Evolutionary conservation across 1,140 invertebrate species (phyloP), one percentile per base, ranked within the genome.

Genomic region (Meloidogyne chitwoodi): DNA sequence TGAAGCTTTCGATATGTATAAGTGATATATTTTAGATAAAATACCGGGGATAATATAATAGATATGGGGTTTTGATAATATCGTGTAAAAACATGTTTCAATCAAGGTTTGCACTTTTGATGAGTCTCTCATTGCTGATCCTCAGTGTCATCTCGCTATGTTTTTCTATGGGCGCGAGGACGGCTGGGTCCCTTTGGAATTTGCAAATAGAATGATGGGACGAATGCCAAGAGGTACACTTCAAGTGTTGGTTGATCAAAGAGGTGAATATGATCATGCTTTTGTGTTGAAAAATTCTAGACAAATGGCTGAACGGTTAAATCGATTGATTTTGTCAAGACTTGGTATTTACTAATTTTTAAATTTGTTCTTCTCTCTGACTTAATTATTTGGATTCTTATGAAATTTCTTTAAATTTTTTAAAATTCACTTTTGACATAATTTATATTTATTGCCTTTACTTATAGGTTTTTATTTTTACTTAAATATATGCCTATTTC

Each of bases 231-330:
- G 65, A 31, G 48, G 48, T 0, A 41, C 38, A 22, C n/a, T 41
- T 19, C 29, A 31, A 41, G 65, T 67, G 4, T 22, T 67, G 5
- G 10, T 67, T 19, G 65, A 67, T 8, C n/a, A 2, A 5, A 31
- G 19, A 11, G 22, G 65, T 41, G 65, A 41, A n/a, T 19, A 5
- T 31, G 65, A 67, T 4, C 65, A 67, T 41, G 65, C 65, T 31
- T 67, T 67, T 41, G 65, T 67, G 19, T 34, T 67, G 19, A 41
- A 67, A 67, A 31, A 67, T 22, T 67, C 65, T n/a, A 16, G 16
- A n/a, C 65, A 67, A 41, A 67, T 67, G 65, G 65, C 65, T 22
- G 22, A 67, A 67, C 65, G 48, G n/a, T 56, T 56, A 56, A 56
- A 56, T 56, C 48, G 48, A n/a, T n/a, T 56, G 19, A 56, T 56